A percentile compares a stretch with the other conserved stretches of the same genome.
Evolutionary conservation across 2,888 invertebrate species (phyloP).

Genomic region (Synanthedon vespiformis): DNA sequence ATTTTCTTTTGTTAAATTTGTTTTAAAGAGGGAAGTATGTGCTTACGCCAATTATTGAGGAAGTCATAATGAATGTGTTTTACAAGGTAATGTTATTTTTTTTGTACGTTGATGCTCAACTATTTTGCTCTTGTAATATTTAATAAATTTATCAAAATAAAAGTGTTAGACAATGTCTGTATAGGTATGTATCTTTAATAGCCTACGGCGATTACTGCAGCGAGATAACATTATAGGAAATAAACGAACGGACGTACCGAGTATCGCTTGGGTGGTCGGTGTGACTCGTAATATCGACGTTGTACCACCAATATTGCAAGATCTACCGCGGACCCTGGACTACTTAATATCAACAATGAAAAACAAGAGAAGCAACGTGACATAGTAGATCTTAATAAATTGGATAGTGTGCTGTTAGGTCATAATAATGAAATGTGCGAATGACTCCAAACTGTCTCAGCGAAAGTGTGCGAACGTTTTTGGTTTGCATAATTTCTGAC

Average conservation of each 20-base stretch:
- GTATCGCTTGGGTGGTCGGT: constrained; percentile 51
- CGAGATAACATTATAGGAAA: constrained; percentile 55
- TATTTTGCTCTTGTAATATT: too few species aligned
- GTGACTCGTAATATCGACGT: constrained; percentile 20
- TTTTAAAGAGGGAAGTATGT: not conserved
- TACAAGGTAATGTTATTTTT: not conserved
- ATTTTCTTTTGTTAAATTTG: constrained; percentile 2
- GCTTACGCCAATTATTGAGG: not conserved
- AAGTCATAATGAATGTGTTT: not conserved
- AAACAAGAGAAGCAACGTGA: not conserved
- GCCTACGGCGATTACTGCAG: constrained; percentile 38
- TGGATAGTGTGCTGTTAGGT: constrained; percentile 16
- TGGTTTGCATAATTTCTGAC: constrained; percentile 52
- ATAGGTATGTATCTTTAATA: too few species aligned
- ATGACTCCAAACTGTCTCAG: constrained; percentile 55
- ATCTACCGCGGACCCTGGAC: constrained; percentile 9
- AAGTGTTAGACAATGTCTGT: not conserved
- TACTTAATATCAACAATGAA: constrained; percentile 1
- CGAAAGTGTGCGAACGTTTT: constrained; percentile 57
- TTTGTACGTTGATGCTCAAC: too few species aligned
- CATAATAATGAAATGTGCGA: constrained; percentile 20
- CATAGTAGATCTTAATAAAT: constrained; percentile 18
- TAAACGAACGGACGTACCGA: constrained; percentile 34
- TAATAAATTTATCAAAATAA: not conserved
- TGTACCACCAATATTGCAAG: constrained; percentile 28